phyloP scores from a whole-genome alignment of 2,888 invertebrate genomes.

The Nomada lathburiana region DNA sequence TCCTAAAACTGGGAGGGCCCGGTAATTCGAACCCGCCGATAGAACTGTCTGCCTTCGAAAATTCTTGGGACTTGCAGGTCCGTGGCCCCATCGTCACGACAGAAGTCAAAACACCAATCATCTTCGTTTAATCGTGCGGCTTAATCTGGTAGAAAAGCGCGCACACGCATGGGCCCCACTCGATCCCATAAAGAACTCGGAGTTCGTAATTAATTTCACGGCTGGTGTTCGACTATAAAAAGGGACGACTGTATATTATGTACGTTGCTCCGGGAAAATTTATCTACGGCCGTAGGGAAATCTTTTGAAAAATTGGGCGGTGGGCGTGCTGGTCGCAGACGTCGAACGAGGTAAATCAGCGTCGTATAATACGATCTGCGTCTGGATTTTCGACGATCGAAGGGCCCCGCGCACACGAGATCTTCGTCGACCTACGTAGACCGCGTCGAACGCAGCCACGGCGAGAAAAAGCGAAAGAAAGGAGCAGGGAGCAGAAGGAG shows the following conservation, averaged over 20 bases:
- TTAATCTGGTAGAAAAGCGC: slow-evolving; percentile 22
- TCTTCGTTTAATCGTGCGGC: slow-evolving; percentile 37
- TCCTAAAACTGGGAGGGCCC: slow-evolving; percentile 5
- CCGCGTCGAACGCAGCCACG: neutral
- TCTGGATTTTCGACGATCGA: slow-evolving; percentile 55
- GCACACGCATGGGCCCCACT: neutral
- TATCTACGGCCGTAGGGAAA: slow-evolving; percentile 50
- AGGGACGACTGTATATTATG: slow-evolving; percentile 23
- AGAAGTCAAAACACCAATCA: slow-evolving; percentile 42
- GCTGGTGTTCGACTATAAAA: slow-evolving; percentile 22
- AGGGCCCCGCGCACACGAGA: slow-evolving; percentile 19
- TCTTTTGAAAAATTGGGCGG: slow-evolving; percentile 59
- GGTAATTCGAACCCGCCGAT: neutral
- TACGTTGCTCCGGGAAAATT: slow-evolving; percentile 33
- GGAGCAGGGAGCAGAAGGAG: slow-evolving; percentile 14
- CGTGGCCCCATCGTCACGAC: neutral
- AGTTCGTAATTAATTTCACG: slow-evolving; percentile 50
- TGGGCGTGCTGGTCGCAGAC: slow-evolving; percentile 21
- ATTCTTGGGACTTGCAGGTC: neutral
- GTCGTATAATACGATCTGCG: slow-evolving; percentile 16
- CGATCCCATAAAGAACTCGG: slow-evolving; percentile 26
- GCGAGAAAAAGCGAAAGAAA: slow-evolving; percentile 42
- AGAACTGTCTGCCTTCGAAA: neutral
- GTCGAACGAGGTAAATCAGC: slow-evolving; percentile 4
- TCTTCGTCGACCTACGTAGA: neutral